A percentile compares a stretch with the other conserved stretches of the same genome.
These are phyloP conservation scores for Villa cingulata DNA, from an alignment of 2,888 invertebrate species.

Conservation along the genomic window DNA sequence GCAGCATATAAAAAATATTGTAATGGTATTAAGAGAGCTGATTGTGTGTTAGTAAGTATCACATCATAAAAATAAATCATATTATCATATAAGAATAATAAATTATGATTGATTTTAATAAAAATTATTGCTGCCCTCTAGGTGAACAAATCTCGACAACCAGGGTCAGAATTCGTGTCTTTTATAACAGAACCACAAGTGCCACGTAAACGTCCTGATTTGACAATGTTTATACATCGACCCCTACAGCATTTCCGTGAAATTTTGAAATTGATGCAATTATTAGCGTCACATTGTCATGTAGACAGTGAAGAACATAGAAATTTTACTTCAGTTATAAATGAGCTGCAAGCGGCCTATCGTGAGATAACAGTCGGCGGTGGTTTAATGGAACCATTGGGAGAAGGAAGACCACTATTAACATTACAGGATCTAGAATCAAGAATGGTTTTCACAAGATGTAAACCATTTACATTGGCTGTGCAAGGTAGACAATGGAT, in stretches of 20 bases:
- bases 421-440: slow-evolving; percentile 76
- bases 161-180: slow-evolving; percentile 64
- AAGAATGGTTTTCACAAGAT: slow-evolving; percentile 77
- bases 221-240: slow-evolving; percentile 71
- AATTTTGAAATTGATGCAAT: slow-evolving; percentile 44
- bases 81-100: not conserved
- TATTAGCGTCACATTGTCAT: slow-evolving; percentile 37
- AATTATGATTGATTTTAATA: not conserved
- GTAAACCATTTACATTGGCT: slow-evolving; percentile 76
- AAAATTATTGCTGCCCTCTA: slow-evolving; percentile 16
- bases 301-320: slow-evolving; percentile 35
- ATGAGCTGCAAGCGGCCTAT: slow-evolving; percentile 48
- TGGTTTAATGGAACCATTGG: slow-evolving; percentile 72
- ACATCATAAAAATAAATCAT: too few species aligned
- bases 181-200: slow-evolving; percentile 70
- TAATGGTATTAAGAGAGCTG: slow-evolving; percentile 70
- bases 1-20: slow-evolving; percentile 71
- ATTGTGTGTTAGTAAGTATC: slow-evolving; percentile 59
- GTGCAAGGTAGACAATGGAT: slow-evolving; percentile 80
- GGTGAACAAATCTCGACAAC: slow-evolving; percentile 57
- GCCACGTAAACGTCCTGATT: slow-evolving; percentile 67
- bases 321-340: slow-evolving; percentile 33
- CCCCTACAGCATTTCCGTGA: slow-evolving; percentile 70
- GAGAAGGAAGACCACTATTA: slow-evolving; percentile 66
- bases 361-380: slow-evolving; percentile 72